phyloP scores from a whole-genome alignment of 1,140 invertebrate genomes.

The Temnothorax curvispinosus region DNA sequence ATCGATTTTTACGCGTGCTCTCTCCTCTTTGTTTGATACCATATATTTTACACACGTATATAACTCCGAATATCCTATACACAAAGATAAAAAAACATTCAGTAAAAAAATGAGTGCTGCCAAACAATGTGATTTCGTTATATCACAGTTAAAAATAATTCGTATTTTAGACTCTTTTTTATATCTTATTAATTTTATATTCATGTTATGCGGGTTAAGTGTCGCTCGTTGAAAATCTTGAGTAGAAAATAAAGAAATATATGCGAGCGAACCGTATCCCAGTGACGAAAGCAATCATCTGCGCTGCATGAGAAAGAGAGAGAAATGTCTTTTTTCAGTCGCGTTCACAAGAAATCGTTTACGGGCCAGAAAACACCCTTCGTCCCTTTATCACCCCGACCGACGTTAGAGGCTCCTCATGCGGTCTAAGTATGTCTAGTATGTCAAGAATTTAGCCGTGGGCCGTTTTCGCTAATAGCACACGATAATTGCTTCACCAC shows the following conservation, averaged over 20 bases:
- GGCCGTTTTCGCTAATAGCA: slow-evolving; percentile 72
- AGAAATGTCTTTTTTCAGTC: neutral
- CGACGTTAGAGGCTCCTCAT: neutral
- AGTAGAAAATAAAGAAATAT: neutral
- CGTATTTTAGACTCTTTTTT: neutral
- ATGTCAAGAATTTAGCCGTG: slow-evolving; percentile 72
- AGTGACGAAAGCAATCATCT: neutral
- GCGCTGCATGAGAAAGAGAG: neutral
- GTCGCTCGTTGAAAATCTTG: neutral
- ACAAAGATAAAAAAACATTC: neutral
- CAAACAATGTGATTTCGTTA: neutral
- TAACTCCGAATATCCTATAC: neutral
- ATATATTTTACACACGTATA: neutral
- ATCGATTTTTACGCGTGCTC: neutral
- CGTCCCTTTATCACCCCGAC: slow-evolving; percentile 19
- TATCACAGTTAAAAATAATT: neutral
- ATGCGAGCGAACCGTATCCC: neutral
- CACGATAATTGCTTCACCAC: slow-evolving; percentile 72
- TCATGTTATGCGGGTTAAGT: neutral
- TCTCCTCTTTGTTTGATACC: neutral
- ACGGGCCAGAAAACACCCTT: neutral
- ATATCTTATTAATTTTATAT: neutral
- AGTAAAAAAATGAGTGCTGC: neutral
- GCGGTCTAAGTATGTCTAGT: slow-evolving; percentile 72
- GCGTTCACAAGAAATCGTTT: slow-evolving; percentile 13